Percentiles rank a stretch among this genome's conserved stretches.
Evolutionary conservation across 2,113 vertebrate genomes (phyloP).

Genomic region (Ictalurus furcatus): DNA sequence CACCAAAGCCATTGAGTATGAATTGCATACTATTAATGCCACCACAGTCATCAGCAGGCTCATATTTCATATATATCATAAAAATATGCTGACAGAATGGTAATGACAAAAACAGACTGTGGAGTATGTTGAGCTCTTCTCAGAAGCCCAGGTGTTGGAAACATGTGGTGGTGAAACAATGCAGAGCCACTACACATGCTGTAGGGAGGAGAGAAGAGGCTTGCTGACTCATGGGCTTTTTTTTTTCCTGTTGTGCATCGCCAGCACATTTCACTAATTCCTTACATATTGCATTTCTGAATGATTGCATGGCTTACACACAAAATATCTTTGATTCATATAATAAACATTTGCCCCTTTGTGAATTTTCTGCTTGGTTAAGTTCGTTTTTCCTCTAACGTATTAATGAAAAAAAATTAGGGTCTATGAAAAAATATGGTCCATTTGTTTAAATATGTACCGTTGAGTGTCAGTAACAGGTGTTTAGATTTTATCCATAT

Average conservation of each 20-base stretch:
- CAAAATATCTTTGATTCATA: constrained; percentile 1
- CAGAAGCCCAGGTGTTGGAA: constrained; percentile 39
- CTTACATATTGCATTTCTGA: constrained; percentile 11
- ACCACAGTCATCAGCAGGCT: constrained; percentile 18
- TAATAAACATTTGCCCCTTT: neutral
- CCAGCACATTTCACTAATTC: constrained; percentile 45
- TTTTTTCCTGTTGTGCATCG: constrained; percentile 33
- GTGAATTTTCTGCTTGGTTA: neutral
- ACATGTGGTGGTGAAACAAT: constrained; percentile 41
- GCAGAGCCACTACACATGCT: neutral
- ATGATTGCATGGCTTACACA: constrained; percentile 24
- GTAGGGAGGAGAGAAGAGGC: constrained; percentile 7
- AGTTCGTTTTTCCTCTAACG: neutral
- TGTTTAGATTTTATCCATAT: too few species aligned
- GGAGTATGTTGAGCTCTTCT: constrained; percentile 19
- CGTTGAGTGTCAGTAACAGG: too few species aligned
- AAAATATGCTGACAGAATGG: constrained; percentile 37
- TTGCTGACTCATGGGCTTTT: constrained; percentile 39
- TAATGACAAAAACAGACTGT: constrained; percentile 33
- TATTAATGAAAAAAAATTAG: too few species aligned
- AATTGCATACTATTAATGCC: constrained; percentile 28
- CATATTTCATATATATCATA: constrained; percentile 24
- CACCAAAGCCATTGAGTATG: constrained; percentile 9
- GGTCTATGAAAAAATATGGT: too few species aligned
- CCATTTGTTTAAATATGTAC: too few species aligned